These are phyloP conservation scores for Microtus montanus DNA, from an alignment of 2,113 vertebrate genomes.

Conservation along the genomic window DNA sequence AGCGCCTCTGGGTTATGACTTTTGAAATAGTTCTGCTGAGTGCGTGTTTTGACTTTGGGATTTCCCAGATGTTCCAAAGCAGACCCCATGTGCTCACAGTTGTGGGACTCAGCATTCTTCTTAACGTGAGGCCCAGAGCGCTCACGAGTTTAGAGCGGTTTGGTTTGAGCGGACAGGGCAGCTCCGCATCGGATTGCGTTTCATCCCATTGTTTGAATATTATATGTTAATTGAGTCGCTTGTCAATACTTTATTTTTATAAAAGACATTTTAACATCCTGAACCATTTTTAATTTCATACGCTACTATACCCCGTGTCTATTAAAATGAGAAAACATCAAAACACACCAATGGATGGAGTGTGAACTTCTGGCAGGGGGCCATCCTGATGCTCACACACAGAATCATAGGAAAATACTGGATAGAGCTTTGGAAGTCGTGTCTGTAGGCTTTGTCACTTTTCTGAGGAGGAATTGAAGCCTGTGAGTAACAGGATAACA, in stretches of 20 bases:
- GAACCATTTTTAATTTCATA: constrained; percentile 44
- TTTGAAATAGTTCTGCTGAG: constrained; percentile 64
- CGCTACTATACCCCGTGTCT: constrained; percentile 9
- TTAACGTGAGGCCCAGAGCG: not conserved
- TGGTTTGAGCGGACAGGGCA: not conserved
- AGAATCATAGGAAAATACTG: not conserved
- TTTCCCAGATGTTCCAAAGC: constrained; percentile 66
- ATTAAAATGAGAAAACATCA: not conserved
- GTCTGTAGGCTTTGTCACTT: not conserved
- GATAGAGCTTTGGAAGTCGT: not conserved
- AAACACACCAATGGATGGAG: not conserved
- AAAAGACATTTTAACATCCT: constrained; percentile 14
- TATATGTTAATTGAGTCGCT: not conserved
- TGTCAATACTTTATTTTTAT: constrained; percentile 46
- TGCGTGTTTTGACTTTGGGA: constrained; percentile 59
- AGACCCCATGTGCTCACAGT: constrained; percentile 51
- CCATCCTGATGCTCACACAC: not conserved
- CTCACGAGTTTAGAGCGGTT: not conserved
- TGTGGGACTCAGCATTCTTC: constrained; percentile 40
- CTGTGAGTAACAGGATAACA: not conserved
- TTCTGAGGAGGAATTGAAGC: not conserved
- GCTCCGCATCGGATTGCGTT: constrained; percentile 6
- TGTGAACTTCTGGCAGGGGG: not conserved
- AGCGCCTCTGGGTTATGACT: constrained; percentile 56
- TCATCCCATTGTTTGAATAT: constrained; percentile 30